Base-by-base conservation (phyloP, 2,888 invertebrate genomes). In the Eubasilissa splendida region DNA sequence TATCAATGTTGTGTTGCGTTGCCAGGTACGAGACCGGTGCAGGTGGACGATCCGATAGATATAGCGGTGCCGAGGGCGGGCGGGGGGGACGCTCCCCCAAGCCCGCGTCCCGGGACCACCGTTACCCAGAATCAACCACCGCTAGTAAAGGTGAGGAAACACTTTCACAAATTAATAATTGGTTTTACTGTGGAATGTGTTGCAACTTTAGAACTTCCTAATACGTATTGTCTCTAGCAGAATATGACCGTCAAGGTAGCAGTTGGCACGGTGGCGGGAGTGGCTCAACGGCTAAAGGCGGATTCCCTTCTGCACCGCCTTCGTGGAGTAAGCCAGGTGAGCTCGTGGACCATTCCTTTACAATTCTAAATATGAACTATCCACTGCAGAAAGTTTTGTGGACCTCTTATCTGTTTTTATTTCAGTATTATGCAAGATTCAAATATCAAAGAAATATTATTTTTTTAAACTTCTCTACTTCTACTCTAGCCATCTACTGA, bases 51-150 rank as follows among this genome's bases (percentile, higher is more conserved):
- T 63, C 54, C n/a, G 66, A 66, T 33, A 63, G 71, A 3, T 31
- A 60, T 22, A 31, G 68, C 8, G 77, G 77, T n/a, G 68, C 60
- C 59, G 68, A 59, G 10, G 54, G 59, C 7, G 77, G 75, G 3
- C 71, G 82, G 22, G 77, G 77, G 2, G 77, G n/a, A 1, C 58
- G 52, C 77, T 56, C 80, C n/a, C 82, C 81, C 12, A 82, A 82
- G 58, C 76, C 77, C n/a, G 22, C 86, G 7, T 85, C 86, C 7
- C 84, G 86, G 31, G 87, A 86, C 73, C 86, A 87, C 90, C 92
- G 86, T 88, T 91, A 88, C 82, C 74, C 84, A 11, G 86, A 86
- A 7, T 77, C 84, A 42, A 59, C 82, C 8, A 52, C 83, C 10
- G n/a, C 80, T 12, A 70, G 76, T 53, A 84, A 84, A 83, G 83